Conservation (phyloP, 2,113 vertebrate species). For the Shinisaurus crocodilurus region DNA sequence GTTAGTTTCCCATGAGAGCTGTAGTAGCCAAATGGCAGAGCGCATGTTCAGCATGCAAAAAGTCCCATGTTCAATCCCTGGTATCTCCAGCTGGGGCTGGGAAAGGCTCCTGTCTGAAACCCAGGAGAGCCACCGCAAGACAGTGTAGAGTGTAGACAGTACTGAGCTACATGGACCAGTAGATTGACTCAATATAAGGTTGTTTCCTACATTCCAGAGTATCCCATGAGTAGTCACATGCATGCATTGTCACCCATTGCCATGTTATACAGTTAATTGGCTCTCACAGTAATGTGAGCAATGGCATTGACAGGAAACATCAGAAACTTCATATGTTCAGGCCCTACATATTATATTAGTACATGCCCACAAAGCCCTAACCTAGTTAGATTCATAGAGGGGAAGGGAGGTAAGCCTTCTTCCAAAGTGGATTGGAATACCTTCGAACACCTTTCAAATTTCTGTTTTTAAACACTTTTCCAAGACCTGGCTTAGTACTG, state of each 20-base stretch:
- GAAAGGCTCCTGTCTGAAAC: not conserved
- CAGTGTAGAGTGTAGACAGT: not conserved
- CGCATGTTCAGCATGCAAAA: not conserved
- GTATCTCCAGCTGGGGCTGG: not conserved
- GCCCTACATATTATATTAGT: conserved; percentile 24
- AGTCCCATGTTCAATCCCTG: not conserved
- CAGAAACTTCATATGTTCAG: not conserved
- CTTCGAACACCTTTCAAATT: conserved; percentile 45
- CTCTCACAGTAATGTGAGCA: not conserved
- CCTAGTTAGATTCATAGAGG: conserved; percentile 24
- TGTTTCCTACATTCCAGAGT: not conserved
- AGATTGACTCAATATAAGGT: not conserved
- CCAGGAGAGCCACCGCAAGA: not conserved
- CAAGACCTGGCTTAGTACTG: not conserved
- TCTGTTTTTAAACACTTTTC: conserved; percentile 24
- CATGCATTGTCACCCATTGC: not conserved
- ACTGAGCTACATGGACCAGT: not conserved
- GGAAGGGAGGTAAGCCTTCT: conserved; percentile 47
- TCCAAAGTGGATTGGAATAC: conserved; percentile 53
- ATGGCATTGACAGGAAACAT: not conserved
- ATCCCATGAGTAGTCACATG: not conserved
- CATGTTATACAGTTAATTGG: not conserved
- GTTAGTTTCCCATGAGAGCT: not conserved
- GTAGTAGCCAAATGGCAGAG: not conserved
- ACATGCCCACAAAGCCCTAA: conserved; percentile 38